Evolutionary conservation across 2,113 vertebrate genomes (phyloP).

Genomic region (Eurystomus gularis): DNA sequence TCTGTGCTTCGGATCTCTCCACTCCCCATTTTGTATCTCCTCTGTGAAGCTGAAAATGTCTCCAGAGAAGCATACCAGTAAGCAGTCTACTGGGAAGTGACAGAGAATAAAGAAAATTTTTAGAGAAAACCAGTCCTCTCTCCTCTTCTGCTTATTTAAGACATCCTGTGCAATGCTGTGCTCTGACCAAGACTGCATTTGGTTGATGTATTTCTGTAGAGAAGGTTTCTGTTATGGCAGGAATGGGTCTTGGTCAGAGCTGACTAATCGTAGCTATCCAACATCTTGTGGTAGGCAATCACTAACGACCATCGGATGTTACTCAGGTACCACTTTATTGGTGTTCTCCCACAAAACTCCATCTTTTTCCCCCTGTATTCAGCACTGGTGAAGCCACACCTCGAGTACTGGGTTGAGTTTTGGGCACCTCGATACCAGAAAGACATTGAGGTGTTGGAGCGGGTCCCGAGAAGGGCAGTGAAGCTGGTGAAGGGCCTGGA

Average conservation of each 20-base stretch:
- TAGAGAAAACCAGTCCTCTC: not conserved
- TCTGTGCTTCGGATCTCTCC: not conserved
- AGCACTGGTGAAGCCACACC: too few species aligned
- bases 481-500: too few species aligned
- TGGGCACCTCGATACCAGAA: too few species aligned
- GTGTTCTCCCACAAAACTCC: not conserved
- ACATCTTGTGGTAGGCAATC: not conserved
- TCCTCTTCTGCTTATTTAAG: not conserved
- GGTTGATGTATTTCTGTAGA: not conserved
- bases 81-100: not conserved
- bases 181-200: not conserved
- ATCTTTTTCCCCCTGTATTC: too few species aligned
- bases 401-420: too few species aligned
- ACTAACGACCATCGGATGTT: not conserved
- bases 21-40: fast-evolving
- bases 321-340: not conserved
- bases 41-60: not conserved
- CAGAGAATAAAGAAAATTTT: not conserved
- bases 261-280: not conserved
- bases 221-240: not conserved
- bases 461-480: too few species aligned
- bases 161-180: not conserved
- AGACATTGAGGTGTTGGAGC: too few species aligned
- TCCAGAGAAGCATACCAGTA: not conserved
- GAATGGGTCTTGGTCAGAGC: not conserved